These are phyloP conservation scores for Bujurquina vittata DNA, from an alignment of 2,113 vertebrate species.

Conservation along the genomic window DNA sequence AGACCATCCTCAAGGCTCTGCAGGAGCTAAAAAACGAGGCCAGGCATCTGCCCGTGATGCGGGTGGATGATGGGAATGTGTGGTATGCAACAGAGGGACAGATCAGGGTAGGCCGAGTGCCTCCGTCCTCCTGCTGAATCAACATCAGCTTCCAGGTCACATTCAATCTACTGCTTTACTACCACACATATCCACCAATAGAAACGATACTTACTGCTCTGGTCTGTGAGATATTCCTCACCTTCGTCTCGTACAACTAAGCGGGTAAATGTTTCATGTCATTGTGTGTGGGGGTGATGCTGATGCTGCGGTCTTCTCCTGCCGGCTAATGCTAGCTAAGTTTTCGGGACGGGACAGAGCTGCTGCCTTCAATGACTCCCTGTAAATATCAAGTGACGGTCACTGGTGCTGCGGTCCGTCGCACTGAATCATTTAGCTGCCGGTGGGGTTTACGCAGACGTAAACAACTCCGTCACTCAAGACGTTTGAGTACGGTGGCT, in stretches of 20 bases:
- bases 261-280: neutral
- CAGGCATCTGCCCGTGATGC: neutral
- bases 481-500: neutral
- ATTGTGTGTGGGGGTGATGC: constrained; percentile 17
- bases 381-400: neutral
- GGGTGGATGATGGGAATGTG: neutral
- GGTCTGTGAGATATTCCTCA: neutral
- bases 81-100: neutral
- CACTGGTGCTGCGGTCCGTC: neutral
- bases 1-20: neutral
- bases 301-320: constrained; percentile 46
- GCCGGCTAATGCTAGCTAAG: constrained; percentile 56
- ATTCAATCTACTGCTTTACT: neutral
- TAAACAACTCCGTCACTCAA: neutral
- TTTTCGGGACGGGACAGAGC: constrained; percentile 51
- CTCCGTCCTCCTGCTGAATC: constrained; percentile 18
- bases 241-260: neutral
- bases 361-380: constrained; percentile 47
- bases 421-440: neutral
- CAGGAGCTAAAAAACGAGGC: neutral
- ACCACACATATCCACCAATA: neutral
- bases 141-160: constrained; percentile 20
- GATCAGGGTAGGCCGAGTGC: constrained; percentile 37
- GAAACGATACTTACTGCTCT: constrained; percentile 35
- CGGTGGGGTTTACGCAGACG: neutral